Evolutionary conservation across 2,888 invertebrate genomes (phyloP).

Genomic region (Gastrophysa polygoni): DNA sequence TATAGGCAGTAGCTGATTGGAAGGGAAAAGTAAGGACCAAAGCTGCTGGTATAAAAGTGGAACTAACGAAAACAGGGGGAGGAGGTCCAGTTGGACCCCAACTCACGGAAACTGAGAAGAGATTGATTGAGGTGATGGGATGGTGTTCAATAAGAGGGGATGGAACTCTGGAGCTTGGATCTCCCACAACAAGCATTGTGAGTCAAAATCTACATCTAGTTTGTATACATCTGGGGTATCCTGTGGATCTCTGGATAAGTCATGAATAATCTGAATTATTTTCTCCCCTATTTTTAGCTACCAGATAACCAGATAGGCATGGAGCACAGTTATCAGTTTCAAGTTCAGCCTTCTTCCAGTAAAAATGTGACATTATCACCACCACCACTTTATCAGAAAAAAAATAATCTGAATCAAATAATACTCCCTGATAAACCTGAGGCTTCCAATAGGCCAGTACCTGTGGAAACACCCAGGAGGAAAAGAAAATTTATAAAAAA

Average conservation of each 20-base stretch:
- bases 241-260: neutral
- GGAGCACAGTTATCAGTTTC: slow-evolving; percentile 3
- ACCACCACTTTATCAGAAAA: slow-evolving; percentile 8
- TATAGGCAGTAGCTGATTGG: slow-evolving; percentile 13
- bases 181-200: slow-evolving; percentile 20
- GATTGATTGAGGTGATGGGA: slow-evolving; percentile 10
- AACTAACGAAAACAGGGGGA: neutral
- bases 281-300: neutral
- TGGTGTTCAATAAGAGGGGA: slow-evolving; percentile 8
- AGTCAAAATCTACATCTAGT: neutral
- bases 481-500: slow-evolving; percentile 1
- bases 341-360: neutral
- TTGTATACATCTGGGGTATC: neutral
- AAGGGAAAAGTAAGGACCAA: slow-evolving; percentile 2
- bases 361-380: neutral
- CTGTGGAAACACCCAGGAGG: neutral
- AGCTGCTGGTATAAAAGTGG: neutral
- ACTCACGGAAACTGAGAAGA: slow-evolving; percentile 9
- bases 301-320: neutral
- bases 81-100: neutral
- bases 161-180: slow-evolving; percentile 31
- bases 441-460: neutral
- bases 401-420: neutral
- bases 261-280: neutral
- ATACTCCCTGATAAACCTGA: neutral